Percentiles rank a stretch among this genome's conserved stretches.
Conservation (phyloP, 2,113 vertebrate genomes). For the Neogobius melanostomus region DNA sequence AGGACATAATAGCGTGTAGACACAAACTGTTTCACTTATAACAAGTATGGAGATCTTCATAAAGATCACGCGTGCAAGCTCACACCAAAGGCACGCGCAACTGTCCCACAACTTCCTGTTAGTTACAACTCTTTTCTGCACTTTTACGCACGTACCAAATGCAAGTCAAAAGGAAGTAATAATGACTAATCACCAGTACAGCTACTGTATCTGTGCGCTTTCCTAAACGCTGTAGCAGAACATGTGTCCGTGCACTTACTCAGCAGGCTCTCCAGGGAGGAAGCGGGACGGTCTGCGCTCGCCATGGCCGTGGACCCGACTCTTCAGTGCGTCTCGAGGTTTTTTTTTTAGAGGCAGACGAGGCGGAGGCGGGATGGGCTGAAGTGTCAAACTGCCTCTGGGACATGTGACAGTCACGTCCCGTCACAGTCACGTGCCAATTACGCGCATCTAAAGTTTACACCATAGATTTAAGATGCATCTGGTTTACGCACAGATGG, state of each 20-base stretch:
- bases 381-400: slow-evolving; percentile 33
- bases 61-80: background rate
- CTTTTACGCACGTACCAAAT: background rate
- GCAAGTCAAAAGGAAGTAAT: background rate
- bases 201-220: background rate
- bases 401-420: slow-evolving; percentile 4
- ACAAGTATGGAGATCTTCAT: background rate
- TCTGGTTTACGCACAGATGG: no score
- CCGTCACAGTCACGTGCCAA: background rate
- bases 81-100: slow-evolving; percentile 14
- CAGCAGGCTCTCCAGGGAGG: slow-evolving; percentile 62
- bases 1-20: no score
- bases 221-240: background rate
- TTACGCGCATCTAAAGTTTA: no score
- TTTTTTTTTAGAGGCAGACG: background rate
- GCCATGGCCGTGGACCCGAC: slow-evolving; percentile 52
- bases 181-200: no score
- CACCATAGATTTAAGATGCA: no score
- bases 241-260: slow-evolving; percentile 57
- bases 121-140: slow-evolving; percentile 7
- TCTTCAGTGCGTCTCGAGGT: background rate
- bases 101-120: slow-evolving; percentile 49
- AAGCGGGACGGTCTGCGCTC: slow-evolving; percentile 39
- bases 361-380: background rate
- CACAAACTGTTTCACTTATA: background rate